Evolutionary conservation across 2,113 vertebrate species (phyloP), one percentile per base, ranked within the genome.

Genomic region (Gymnobelideus leadbeateri): DNA sequence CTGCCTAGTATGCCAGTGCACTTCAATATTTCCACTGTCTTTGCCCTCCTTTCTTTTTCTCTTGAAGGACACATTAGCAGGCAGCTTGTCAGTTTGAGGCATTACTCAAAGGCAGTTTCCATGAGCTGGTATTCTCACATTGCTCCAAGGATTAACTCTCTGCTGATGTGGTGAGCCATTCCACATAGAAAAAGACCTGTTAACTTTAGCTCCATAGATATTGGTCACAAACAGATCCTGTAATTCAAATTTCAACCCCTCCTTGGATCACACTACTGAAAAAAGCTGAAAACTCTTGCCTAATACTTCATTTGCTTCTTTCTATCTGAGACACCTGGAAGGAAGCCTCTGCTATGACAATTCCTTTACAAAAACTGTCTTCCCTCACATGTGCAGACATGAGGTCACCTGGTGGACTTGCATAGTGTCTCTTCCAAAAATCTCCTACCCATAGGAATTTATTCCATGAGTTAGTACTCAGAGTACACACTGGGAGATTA

Each of bases 221-320:
- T 94, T 0, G 2, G 53, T 19, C 68, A 95, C 68, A 94, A 91
- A 91, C 96, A 90, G n/a, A 96, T 94, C 94, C 1, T 91, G 84
- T 28, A 28, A 95, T 93, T 91, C 95, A 92, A 96, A 97, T 96
- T 95, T 94, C 97, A 96, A 0, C 94, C 94, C 96, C 92, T 54
- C n/a, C 61, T 77, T 93, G 94, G 93, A 91, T 89, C 92, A 68
- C 90, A 61, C 90, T 28, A 21, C 90, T 11, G 31, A 91, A 89
- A 91, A 89, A 91, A 84, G 93, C 54, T 94, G 24, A 51, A 57
- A 12, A 92, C 0, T 5, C 95, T 25, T 94, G 96, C 10, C 31
- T 52, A 8, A 28, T 11, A 3, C 92, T 54, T 94, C n/a, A 28
- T 89, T 91, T 90, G 52, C 9, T n/a, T n/a, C 37, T 10, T 51